These are phyloP conservation scores for Sycobia sp. DNA, from an alignment of 1,140 invertebrate genomes.

Conservation along the genomic window DNA sequence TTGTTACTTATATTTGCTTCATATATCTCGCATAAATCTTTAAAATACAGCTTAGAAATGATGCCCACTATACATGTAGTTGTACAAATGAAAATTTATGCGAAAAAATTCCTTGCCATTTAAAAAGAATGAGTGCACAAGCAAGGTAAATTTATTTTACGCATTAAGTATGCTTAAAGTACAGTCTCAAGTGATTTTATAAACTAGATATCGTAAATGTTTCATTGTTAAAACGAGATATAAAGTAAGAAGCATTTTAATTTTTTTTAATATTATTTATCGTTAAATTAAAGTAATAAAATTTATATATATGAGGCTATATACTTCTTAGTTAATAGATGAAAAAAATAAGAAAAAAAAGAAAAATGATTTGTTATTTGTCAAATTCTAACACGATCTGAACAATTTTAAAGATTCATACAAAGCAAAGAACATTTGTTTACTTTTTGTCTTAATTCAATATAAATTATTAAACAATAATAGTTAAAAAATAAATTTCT, in stretches of 20 bases:
- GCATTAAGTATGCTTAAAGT: slow-evolving; percentile 24
- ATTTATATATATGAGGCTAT: slow-evolving; percentile 29
- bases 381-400: slow-evolving; percentile 24
- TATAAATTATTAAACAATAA: background rate
- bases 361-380: slow-evolving; percentile 28
- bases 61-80: background rate
- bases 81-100: background rate
- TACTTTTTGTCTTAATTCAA: background rate
- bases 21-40: slow-evolving; percentile 18
- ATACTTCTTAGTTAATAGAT: slow-evolving; percentile 26
- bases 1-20: slow-evolving; percentile 4
- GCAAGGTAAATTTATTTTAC: slow-evolving; percentile 9
- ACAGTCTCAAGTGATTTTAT: slow-evolving; percentile 22
- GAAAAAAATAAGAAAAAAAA: slow-evolving; percentile 4
- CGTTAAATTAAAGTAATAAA: slow-evolving; percentile 17
- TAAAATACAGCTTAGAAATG: slow-evolving; percentile 9
- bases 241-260: slow-evolving; percentile 16
- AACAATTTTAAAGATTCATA: slow-evolving; percentile 33
- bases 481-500: background rate
- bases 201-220: slow-evolving; percentile 14
- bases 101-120: slow-evolving; percentile 2
- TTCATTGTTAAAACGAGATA: slow-evolving; percentile 15
- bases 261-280: slow-evolving; percentile 33
- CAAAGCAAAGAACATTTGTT: slow-evolving; percentile 9
- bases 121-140: background rate